Conservation (phyloP, 2,113 vertebrate species). For the Cephalopterus ornatus region DNA sequence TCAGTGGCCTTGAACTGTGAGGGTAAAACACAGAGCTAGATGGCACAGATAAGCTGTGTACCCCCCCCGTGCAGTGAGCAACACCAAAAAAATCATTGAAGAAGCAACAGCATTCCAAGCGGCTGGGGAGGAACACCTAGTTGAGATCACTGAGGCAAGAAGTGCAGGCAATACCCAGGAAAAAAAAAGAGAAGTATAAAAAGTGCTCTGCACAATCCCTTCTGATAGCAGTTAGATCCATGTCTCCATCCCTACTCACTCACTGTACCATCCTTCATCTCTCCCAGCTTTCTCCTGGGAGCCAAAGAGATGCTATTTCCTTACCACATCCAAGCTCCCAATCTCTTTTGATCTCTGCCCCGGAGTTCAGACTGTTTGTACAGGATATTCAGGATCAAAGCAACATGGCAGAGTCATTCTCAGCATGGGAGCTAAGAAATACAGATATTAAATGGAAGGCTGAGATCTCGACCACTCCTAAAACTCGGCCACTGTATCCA, state of each 20-base stretch:
- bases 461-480: background rate
- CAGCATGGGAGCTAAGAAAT: fast-evolving
- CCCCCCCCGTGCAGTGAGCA: background rate
- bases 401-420: background rate
- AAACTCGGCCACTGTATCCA: background rate
- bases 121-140: background rate
- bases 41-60: background rate
- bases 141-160: background rate
- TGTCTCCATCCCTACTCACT: background rate
- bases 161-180: background rate
- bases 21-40: background rate
- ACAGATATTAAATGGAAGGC: background rate
- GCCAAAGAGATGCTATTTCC: background rate
- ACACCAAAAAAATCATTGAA: fast-evolving
- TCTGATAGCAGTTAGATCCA: background rate
- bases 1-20: background rate
- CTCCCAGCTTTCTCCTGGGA: background rate
- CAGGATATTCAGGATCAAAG: background rate
- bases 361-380: background rate
- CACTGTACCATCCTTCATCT: background rate
- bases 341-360: background rate
- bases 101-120: background rate
- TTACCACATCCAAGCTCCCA: background rate
- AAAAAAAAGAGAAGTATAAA: background rate
- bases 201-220: background rate